Evolutionary conservation across 2,888 invertebrate genomes (phyloP), one percentile per base, ranked within the genome.

Genomic region (Agrotis puta): DNA sequence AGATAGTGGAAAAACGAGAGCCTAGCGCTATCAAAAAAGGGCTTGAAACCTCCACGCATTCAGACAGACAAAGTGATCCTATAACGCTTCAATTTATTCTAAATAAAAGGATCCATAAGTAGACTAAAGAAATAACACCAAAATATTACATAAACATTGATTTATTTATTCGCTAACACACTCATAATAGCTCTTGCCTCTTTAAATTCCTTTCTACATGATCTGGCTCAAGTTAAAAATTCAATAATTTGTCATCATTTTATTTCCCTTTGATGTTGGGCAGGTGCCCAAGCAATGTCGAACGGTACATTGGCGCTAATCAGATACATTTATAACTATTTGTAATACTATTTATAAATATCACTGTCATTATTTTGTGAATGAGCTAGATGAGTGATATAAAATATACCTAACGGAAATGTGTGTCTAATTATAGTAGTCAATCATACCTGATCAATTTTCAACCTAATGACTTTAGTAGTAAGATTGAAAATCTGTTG

Each of bases 201-300:
- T 43, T 53, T 6, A 27, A 33, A 80, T 77, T 54, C 53, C 50
- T 27, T 33, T 22, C 43, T 11, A 1, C 0, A 77, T 77, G 43
- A 53, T 69, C 69, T 77, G 77, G 77, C 77, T 53, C 47, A 24
- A 16, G 18, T 33, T 2, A n/a, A 53, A 13, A 64, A 77, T 81
- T 62, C 76, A 62, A 27, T 79, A 77, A 79, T 79, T 79, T 79
- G 78, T 81, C 79, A 79, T 67, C 79, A 48, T 66, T 64, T 71
- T 81, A 45, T 66, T n/a, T 64, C 65, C 61, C 57, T 81, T 77
- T 79, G 76, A 75, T 16, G 79, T 50, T 54, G 78, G 79, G 79
- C 82, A 64, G 33, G 6, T 18, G 27, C 67, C 82, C 79, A 79
- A 50, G 24, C 20, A 20, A 77, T 81, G 64, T 62, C 48, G 27